Evolutionary conservation across 2,888 invertebrate genomes (phyloP).

Genomic region (Eulithis prunata): DNA sequence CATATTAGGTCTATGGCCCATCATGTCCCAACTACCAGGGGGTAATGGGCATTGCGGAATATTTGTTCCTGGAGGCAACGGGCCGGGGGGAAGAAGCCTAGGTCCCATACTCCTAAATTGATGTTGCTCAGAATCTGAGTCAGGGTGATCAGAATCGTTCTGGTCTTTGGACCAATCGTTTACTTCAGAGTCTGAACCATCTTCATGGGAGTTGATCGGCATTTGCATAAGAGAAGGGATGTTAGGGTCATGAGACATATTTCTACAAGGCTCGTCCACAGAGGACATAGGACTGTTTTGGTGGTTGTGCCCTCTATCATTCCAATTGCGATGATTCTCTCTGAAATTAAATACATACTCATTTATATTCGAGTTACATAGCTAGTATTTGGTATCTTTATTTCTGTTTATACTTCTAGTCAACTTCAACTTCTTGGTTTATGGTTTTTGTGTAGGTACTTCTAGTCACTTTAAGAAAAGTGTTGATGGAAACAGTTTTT

Average conservation of each 20-base stretch:
- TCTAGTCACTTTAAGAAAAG: no score
- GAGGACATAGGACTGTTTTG: slow-evolving; percentile 65
- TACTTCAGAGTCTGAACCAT: slow-evolving; percentile 55
- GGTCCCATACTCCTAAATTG: slow-evolving; percentile 38
- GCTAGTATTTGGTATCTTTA: no score
- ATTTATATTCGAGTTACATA: no score
- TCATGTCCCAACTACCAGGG: slow-evolving; percentile 45
- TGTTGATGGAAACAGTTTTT: no score
- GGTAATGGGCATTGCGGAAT: slow-evolving; percentile 52
- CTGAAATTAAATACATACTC: slow-evolving; percentile 46
- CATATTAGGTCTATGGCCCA: slow-evolving; percentile 42
- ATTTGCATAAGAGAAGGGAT: slow-evolving; percentile 74
- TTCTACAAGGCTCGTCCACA: slow-evolving; percentile 52
- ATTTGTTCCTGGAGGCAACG: slow-evolving; percentile 33
- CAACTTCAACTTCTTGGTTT: no score
- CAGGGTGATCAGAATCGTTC: slow-evolving; percentile 56
- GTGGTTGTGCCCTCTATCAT: slow-evolving; percentile 61
- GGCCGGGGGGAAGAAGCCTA: slow-evolving; percentile 37
- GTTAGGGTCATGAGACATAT: slow-evolving; percentile 38
- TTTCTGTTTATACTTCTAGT: no score
- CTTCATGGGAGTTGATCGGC: slow-evolving; percentile 63
- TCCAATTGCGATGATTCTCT: slow-evolving; percentile 68
- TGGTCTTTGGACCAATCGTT: slow-evolving; percentile 61
- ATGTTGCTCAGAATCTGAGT: slow-evolving; percentile 48
- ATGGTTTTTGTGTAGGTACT: no score